Conservation (phyloP, 2,888 invertebrate genomes). For the Neoaliturus tenellus region DNA sequence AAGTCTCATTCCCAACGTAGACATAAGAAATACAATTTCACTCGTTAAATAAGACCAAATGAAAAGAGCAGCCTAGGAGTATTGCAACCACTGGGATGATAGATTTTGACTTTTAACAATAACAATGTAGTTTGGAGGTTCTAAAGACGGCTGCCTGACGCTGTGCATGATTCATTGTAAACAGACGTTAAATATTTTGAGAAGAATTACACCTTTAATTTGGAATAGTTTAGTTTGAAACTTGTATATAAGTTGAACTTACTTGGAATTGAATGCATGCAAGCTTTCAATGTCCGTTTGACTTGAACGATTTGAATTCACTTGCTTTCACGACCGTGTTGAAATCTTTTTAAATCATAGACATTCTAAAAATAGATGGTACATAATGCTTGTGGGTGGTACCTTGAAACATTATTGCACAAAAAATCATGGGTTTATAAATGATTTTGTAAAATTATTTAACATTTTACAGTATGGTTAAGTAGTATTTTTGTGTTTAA, state of each 20-base stretch:
- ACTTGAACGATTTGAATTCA: conserved; percentile 15
- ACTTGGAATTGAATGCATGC: conserved; percentile 34
- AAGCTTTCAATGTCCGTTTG: conserved; percentile 31
- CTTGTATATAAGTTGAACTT: conserved; percentile 18
- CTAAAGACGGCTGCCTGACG: background rate
- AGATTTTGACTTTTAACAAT: background rate
- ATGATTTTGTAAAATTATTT: background rate
- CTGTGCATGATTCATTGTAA: conserved; percentile 18
- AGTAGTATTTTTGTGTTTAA: conserved; percentile 1
- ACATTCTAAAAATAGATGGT: background rate
- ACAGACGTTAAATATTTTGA: background rate
- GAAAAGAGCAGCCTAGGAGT: conserved; percentile 51
- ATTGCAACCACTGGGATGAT: background rate
- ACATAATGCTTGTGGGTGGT: conserved; percentile 1
- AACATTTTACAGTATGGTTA: background rate
- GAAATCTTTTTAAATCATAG: background rate
- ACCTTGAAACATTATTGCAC: background rate
- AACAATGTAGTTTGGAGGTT: background rate
- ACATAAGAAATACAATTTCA: background rate
- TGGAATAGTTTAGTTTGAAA: conserved; percentile 30
- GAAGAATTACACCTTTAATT: background rate
- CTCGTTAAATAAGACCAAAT: background rate
- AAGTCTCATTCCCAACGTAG: background rate
- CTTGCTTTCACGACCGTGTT: conserved; percentile 29
- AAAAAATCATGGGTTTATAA: background rate